These are phyloP conservation scores for Dendrophyllia cribrosa DNA, from an alignment of 64 coral and sea anemone species.

Conservation along the genomic window DNA sequence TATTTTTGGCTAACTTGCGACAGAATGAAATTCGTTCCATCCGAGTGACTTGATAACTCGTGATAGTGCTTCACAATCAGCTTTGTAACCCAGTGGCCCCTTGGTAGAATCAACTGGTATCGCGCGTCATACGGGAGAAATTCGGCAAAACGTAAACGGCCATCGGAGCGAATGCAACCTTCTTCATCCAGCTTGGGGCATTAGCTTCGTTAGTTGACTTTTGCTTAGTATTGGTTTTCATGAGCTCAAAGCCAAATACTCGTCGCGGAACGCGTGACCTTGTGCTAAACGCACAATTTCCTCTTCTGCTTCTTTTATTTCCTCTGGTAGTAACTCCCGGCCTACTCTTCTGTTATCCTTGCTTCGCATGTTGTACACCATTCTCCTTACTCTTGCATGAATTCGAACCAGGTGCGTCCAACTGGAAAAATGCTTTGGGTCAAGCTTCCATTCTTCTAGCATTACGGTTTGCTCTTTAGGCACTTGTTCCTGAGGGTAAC, in stretches of 20 bases:
- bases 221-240: not conserved
- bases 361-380: constrained; percentile 55
- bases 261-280: constrained; percentile 29
- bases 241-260: constrained; percentile 5
- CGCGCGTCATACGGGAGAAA: constrained; percentile 55
- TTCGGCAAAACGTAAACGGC: not conserved
- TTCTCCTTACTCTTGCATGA: constrained; percentile 53
- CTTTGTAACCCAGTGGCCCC: constrained; percentile 73
- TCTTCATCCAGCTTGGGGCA: no score
- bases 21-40: constrained; percentile 76
- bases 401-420: constrained; percentile 56
- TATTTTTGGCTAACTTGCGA: constrained; percentile 46
- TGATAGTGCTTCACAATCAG: constrained; percentile 65
- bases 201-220: no score
- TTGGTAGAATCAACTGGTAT: constrained; percentile 65
- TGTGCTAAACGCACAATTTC: constrained; percentile 47
- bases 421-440: constrained; percentile 55
- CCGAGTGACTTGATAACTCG: constrained; percentile 58
- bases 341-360: not conserved
- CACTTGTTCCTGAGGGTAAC: not conserved
- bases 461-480: not conserved
- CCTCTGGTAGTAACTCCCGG: constrained; percentile 14
- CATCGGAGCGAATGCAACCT: no score
- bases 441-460: constrained; percentile 14
- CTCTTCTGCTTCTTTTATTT: constrained; percentile 51